Conservation (phyloP, 2,113 vertebrate genomes). For the Megaceryle maxima region DNA sequence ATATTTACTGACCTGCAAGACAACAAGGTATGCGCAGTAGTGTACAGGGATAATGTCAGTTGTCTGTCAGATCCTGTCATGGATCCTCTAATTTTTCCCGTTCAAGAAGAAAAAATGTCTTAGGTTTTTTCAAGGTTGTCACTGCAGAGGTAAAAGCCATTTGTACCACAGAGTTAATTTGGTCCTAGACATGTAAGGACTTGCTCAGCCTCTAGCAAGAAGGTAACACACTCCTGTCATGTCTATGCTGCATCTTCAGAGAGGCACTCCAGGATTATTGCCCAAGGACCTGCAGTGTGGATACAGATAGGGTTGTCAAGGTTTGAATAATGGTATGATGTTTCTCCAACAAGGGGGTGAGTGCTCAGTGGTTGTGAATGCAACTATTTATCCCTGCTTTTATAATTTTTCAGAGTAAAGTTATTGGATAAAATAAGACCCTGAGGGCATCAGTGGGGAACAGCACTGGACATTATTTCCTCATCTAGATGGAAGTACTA, state of each 20-base stretch:
- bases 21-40: too few species aligned
- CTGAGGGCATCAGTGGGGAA: background rate
- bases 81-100: background rate
- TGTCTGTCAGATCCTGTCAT: background rate
- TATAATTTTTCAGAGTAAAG: background rate
- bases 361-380: background rate
- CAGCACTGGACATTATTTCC: background rate
- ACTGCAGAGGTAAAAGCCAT: background rate
- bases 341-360: background rate
- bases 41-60: rapidly evolving
- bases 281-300: background rate
- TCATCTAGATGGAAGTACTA: background rate
- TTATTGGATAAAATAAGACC: background rate
- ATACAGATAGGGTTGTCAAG: background rate
- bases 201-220: background rate
- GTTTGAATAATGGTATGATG: background rate
- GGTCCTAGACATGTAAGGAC: rapidly evolving
- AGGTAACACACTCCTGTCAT: background rate
- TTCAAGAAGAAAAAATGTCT: background rate
- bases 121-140: background rate
- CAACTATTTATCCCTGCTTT: background rate
- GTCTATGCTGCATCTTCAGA: background rate
- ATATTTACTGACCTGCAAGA: background rate
- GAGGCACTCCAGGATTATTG: background rate
- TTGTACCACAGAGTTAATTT: background rate